These are phyloP conservation scores for Pachypeltis micranthus DNA, from an alignment of 1,140 invertebrate genomes.

Conservation along the genomic window DNA sequence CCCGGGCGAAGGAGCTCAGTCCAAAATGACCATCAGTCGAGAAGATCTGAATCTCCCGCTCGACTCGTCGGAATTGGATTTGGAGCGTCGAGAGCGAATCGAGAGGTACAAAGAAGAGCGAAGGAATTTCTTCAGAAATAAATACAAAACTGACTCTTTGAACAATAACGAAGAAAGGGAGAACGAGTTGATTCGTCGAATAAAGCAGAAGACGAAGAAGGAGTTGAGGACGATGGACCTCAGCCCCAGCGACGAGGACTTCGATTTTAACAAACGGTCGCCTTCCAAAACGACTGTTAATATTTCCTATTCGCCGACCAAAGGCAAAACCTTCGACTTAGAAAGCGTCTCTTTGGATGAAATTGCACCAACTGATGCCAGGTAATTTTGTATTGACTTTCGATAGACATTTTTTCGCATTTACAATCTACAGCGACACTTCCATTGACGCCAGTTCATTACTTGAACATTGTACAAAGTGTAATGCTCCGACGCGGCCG, in stretches of 20 bases:
- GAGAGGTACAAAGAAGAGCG: conserved; percentile 75
- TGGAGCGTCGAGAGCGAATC: conserved; percentile 29
- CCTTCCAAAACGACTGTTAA: conserved; percentile 26
- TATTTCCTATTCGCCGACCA: conserved; percentile 26
- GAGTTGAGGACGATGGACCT: background rate
- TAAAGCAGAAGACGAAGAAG: conserved; percentile 21
- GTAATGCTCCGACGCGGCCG: no score
- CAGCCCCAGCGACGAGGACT: conserved; percentile 5
- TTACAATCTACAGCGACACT: background rate
- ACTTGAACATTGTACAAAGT: no score
- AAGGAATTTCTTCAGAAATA: conserved; percentile 70
- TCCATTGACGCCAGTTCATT: no score
- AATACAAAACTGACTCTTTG: conserved; percentile 73
- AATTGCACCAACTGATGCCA: background rate
- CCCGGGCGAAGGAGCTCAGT: background rate
- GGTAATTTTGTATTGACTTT: background rate
- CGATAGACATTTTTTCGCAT: background rate
- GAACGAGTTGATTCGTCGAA: conserved; percentile 26
- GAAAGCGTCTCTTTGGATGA: background rate
- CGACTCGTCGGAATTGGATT: conserved; percentile 36
- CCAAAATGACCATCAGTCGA: background rate
- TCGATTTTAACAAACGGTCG: conserved; percentile 4
- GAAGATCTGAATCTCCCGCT: conserved; percentile 25
- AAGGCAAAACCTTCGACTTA: conserved; percentile 2
- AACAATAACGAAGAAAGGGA: conserved; percentile 41